Evolutionary conservation across 2,113 vertebrate genomes (phyloP), one percentile per base, ranked within the genome.

Genomic region (Zapornia atra): DNA sequence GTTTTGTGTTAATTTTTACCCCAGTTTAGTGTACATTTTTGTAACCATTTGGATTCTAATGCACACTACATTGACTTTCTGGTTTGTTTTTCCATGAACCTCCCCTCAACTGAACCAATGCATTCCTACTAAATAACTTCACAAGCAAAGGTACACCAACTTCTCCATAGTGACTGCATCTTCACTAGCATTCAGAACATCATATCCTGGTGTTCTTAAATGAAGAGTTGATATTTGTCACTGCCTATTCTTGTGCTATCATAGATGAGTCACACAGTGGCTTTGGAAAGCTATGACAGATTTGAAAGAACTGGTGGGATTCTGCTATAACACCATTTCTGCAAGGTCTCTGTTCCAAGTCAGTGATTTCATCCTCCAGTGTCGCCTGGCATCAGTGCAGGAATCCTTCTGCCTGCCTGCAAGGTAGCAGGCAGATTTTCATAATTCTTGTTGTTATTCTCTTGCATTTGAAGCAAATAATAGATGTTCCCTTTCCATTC

Each of bases 381-480:
- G 71, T 65, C 88, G 64, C 82, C 65, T 88, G 75, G 50, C 42
- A 82, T 66, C 75, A 51, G 28, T 34, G 19, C 38, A 75, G 51
- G 69, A 86, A 60, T 82, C 34, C 44, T 77, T 82, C 54, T 75
- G 26, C 33, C 38, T 73, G 57, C 21, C 42, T 77, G 34, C 19
- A 70, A 50, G 36, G 71, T 40, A 82, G 57, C 57, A 68, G 59
- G 59, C 20, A 56, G 54, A 56, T 28, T 75, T 92, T 87, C 66
- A 18, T 66, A 5, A 82, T 72, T 87, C 6, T 54, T 88, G 88
- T 94, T 94, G 94, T 82, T 75, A 53, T 82, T 90, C 73, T 75
- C 59, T 77, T 79, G 26, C 84, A 92, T 78, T 83, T 88, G 69
- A 73, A 90, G 82, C 36, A 96, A 97, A 96, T 91, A 96, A 96